phyloP scores from a whole-genome alignment of 2,113 vertebrate species.

The Notarius quadriscutis region DNA sequence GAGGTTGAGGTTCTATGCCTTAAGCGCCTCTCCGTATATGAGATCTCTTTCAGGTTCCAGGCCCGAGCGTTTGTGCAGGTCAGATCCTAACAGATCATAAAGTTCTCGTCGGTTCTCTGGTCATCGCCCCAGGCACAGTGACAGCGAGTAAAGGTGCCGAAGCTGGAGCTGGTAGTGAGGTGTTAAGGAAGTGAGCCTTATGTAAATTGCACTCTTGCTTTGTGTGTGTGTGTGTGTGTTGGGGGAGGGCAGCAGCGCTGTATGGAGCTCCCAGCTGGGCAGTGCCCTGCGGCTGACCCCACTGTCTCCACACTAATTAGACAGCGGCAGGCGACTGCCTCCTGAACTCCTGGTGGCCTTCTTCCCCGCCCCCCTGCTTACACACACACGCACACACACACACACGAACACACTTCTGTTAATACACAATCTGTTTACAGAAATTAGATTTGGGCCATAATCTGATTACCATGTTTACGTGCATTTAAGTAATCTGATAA shows the following conservation, averaged over 20 bases:
- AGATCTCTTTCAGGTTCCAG: background rate
- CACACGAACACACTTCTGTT: constrained; percentile 6
- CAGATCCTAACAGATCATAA: constrained; percentile 5
- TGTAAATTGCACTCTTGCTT: constrained; percentile 53
- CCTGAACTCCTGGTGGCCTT: constrained; percentile 78
- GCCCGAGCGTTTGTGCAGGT: background rate
- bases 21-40: too few species aligned
- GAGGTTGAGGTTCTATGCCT: background rate
- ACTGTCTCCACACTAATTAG: constrained; percentile 81
- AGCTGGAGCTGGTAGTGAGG: constrained; percentile 39
- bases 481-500: background rate
- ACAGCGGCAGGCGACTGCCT: constrained; percentile 79
- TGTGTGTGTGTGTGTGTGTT: constrained; percentile 49
- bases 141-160: constrained; percentile 37
- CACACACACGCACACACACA: constrained; percentile 37
- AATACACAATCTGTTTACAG: background rate
- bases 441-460: constrained; percentile 4
- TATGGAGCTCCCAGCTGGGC: constrained; percentile 79
- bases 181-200: constrained; percentile 57
- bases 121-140: constrained; percentile 3
- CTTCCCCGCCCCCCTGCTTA: constrained; percentile 57
- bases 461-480: background rate
- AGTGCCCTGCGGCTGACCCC: constrained; percentile 79
- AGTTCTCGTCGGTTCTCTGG: background rate
- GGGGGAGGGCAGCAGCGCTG: constrained; percentile 67